Base-by-base conservation (phyloP, 2,797 vertebrate genomes). In the Centropyge bicolor region DNA sequence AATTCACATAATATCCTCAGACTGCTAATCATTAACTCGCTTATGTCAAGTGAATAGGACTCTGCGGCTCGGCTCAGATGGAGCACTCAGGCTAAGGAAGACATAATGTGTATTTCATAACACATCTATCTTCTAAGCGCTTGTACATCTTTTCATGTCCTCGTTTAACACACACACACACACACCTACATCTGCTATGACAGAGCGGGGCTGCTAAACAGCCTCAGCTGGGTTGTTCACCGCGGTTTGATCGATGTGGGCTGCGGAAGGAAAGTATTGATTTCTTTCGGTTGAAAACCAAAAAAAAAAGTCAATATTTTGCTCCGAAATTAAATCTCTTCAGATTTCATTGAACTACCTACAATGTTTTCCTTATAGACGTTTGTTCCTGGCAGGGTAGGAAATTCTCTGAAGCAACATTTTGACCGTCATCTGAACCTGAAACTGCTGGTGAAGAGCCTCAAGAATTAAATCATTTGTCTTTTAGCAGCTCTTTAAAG, bases 21-120 rank as follows among this genome's bases (percentile, higher is more conserved):
- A 80, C 72, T 79, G 73, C 65, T 83, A 80, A 76, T 89, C 83
- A 86, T 92, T 94, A 91, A 83, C 61, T 90, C 8, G 63, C 72
- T 93, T 76, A 89, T 86, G 86, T 93, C 90, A 91, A 74, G 80
- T 52, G 45, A 83, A 63, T 9, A 81, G 66, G 83, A 52, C 51
- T 45, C 35, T 69, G 76, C 65, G 24, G 52, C 40, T 46, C 7
- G 27, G 40, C 78, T 60, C 24, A n/a, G 38, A 31, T 60, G 38
- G 10, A 65, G 63, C 67, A 63, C 60, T 80, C 41, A 16, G 43
- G 38, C 46, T 63, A n/a, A 65, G 22, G 60, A 36, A 35, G 24
- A 36, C 46, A 64, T 70, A 40, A 66, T 78, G 48, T 70, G 54
- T 16, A 20, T 78, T 87, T 87, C 40, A 62, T 24, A 78, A 81